These are phyloP conservation scores for Gasterosteus nipponicus DNA, from an alignment of 2,113 vertebrate genomes.

Conservation along the genomic window DNA sequence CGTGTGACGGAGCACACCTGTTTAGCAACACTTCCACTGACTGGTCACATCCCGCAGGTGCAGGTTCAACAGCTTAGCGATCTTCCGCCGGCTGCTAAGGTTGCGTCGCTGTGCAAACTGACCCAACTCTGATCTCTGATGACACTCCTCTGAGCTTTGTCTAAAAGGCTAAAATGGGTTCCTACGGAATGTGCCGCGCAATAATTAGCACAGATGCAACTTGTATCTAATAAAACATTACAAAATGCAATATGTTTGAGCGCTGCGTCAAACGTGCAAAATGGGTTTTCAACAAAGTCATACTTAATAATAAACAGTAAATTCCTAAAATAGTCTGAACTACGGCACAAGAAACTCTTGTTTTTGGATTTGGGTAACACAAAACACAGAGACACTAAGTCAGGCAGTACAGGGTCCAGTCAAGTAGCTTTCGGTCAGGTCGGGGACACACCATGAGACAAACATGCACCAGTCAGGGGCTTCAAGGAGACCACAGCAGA, in stretches of 20 bases:
- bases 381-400: slow-evolving; percentile 13
- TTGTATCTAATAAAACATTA: neutral
- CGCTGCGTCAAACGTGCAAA: neutral
- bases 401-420: slow-evolving; percentile 38
- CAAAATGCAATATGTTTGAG: neutral
- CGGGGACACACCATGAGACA: slow-evolving; percentile 46
- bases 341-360: neutral
- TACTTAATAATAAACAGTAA: neutral
- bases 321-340: neutral
- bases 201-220: neutral
- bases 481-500: slow-evolving; percentile 35
- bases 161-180: slow-evolving; percentile 3
- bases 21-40: slow-evolving; percentile 16
- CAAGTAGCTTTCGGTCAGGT: slow-evolving; percentile 41
- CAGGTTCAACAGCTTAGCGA: slow-evolving; percentile 25
- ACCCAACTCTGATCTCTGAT: slow-evolving; percentile 22
- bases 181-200: neutral
- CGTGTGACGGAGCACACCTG: slow-evolving; percentile 18
- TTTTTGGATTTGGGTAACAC: neutral
- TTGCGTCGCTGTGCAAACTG: neutral
- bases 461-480: slow-evolving; percentile 59
- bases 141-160: slow-evolving; percentile 6
- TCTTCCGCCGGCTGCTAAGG: slow-evolving; percentile 11
- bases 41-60: slow-evolving; percentile 31
- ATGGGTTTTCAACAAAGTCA: neutral